Conservation (phyloP, 2,797 vertebrate species). For the Brotogeris chrysoptera region DNA sequence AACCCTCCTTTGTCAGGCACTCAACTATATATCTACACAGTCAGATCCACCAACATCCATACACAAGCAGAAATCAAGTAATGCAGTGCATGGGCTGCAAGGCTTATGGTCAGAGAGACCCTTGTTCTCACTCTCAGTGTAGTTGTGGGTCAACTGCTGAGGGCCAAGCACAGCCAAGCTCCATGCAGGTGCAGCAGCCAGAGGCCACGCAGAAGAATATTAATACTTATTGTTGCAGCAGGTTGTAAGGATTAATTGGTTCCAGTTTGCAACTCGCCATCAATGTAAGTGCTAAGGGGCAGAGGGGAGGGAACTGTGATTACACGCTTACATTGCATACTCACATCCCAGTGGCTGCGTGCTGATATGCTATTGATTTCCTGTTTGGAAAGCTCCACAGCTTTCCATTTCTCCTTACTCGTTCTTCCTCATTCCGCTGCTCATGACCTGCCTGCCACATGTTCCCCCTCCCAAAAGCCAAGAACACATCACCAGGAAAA, state of each 20-base stretch:
- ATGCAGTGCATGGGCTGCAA: neutral
- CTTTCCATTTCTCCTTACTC: neutral
- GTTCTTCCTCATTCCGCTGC: neutral
- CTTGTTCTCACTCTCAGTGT: neutral
- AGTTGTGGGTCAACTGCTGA: neutral
- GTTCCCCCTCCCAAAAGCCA: neutral
- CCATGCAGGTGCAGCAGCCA: neutral
- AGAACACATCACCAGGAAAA: neutral
- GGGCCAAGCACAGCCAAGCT: neutral
- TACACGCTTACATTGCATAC: constrained; percentile 10
- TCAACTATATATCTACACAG: neutral
- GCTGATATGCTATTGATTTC: constrained; percentile 42
- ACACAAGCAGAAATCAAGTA: neutral
- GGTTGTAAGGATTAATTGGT: constrained; percentile 49
- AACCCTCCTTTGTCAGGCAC: neutral
- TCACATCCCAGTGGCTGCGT: neutral
- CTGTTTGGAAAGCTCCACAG: neutral
- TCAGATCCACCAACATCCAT: neutral
- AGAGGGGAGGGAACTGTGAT: constrained; percentile 33
- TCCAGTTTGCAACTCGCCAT: constrained; percentile 20
- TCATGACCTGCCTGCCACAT: neutral
- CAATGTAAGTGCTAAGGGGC: neutral
- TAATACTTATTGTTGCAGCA: constrained; percentile 30
- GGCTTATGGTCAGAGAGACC: neutral
- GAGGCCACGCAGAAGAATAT: constrained; percentile 8